Conservation (phyloP, 2,888 invertebrate species). For the Thelaira solivaga region DNA sequence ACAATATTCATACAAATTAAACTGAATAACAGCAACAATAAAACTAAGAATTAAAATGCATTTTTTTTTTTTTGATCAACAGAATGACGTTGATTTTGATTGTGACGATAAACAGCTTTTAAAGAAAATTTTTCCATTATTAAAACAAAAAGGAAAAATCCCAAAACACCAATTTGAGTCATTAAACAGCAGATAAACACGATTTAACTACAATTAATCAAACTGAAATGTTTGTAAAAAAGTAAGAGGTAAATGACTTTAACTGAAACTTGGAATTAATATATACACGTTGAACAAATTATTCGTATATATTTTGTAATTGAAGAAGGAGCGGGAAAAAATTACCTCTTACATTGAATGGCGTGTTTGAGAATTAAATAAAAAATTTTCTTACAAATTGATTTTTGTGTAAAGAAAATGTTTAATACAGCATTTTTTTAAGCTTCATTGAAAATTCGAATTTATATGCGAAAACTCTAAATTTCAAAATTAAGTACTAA, state of each 20-base stretch:
- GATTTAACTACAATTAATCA: background rate
- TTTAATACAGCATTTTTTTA: no score
- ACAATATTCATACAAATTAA: background rate
- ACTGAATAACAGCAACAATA: background rate
- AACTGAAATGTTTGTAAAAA: background rate
- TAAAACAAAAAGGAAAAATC: slow-evolving; percentile 43
- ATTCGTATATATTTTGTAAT: no score
- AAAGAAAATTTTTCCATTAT: slow-evolving; percentile 37
- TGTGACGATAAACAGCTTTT: slow-evolving; percentile 3
- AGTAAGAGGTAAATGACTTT: background rate
- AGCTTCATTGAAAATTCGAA: no score
- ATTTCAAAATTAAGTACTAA: no score
- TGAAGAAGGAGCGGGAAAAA: no score
- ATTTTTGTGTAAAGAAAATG: no score
- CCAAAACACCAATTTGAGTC: slow-evolving; percentile 38
- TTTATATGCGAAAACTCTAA: no score
- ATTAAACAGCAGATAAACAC: slow-evolving; percentile 2
- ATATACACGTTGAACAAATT: no score
- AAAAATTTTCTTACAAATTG: no score
- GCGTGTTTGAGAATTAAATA: no score
- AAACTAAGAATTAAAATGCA: background rate
- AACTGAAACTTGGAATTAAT: background rate
- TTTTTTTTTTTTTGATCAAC: slow-evolving; percentile 5
- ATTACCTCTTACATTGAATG: no score
- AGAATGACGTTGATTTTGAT: background rate